Evolutionary conservation across 2,888 invertebrate genomes (phyloP).

Genomic region (Hetaerina titia): DNA sequence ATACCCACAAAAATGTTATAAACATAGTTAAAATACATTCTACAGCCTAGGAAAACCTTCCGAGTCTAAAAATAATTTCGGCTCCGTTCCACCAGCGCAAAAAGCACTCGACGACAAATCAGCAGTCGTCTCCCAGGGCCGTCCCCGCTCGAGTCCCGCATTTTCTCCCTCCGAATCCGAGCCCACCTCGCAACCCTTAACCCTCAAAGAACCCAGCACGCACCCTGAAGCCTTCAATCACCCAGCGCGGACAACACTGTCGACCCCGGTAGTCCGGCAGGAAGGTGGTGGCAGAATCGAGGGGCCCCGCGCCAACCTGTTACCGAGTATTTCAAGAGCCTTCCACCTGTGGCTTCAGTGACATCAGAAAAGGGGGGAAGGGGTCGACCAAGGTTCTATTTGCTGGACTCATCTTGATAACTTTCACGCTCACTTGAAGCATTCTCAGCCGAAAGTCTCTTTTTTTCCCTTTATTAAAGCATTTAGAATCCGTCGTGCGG

Average conservation of each 20-base stretch:
- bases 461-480: not conserved
- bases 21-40: slow-evolving; percentile 61
- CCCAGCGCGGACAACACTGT: not conserved
- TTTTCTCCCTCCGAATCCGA: too few relatives aligned
- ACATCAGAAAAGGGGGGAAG: not conserved
- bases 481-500: slow-evolving; percentile 10
- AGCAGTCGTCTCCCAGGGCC: not conserved
- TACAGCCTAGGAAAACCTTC: slow-evolving; percentile 62
- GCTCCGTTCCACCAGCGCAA: slow-evolving; percentile 20
- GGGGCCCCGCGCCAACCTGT: slow-evolving; percentile 6
- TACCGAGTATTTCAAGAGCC: not conserved
- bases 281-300: not conserved
- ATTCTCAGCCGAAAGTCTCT: not conserved
- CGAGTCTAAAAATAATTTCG: slow-evolving; percentile 63
- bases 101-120: not conserved
- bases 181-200: too few relatives aligned
- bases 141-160: not conserved
- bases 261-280: not conserved
- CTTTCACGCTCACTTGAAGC: not conserved
- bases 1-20: slow-evolving; percentile 65
- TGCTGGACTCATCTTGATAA: not conserved
- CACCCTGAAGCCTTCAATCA: not conserved
- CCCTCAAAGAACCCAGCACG: too few relatives aligned
- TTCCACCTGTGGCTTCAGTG: slow-evolving; percentile 13
- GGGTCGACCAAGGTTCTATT: not conserved